Evolutionary conservation across 2,113 vertebrate species (phyloP).

Genomic region (Tinamus guttatus): DNA sequence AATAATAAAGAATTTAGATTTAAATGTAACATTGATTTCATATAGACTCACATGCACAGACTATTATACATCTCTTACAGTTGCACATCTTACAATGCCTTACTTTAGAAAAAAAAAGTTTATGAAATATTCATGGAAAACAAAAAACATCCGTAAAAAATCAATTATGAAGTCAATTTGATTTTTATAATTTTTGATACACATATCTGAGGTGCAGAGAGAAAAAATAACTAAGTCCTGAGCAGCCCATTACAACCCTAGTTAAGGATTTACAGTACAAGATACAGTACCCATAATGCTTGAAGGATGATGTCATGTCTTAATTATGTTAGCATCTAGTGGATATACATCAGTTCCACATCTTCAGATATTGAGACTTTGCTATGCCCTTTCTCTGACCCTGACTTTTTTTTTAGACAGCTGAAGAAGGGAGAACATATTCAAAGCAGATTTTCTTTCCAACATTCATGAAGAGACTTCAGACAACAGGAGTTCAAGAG

Average conservation of each 20-base stretch:
- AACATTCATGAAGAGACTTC: conserved; percentile 24
- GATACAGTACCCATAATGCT: conserved; percentile 63
- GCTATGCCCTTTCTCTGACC: conserved; percentile 71
- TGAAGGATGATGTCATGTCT: conserved; percentile 73
- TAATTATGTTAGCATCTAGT: conserved; percentile 76
- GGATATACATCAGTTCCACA: conserved; percentile 70
- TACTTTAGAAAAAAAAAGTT: conserved; percentile 8
- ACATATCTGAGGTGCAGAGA: conserved; percentile 30
- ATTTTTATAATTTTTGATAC: conserved; percentile 55
- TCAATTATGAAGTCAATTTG: conserved; percentile 48
- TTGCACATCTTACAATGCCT: not conserved
- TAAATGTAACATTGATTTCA: not conserved
- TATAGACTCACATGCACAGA: not conserved
- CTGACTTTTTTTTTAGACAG: not conserved
- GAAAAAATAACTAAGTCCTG: conserved; percentile 19
- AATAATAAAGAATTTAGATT: not conserved
- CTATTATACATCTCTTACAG: not conserved
- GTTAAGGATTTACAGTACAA: conserved; percentile 70
- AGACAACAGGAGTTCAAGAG: conserved; percentile 46
- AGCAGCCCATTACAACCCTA: conserved; percentile 25
- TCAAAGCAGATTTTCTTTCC: conserved; percentile 72
- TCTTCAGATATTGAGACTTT: conserved; percentile 75
- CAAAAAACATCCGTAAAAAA: conserved; percentile 47
- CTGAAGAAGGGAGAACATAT: conserved; percentile 60
- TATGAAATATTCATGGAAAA: conserved; percentile 62